Conservation (phyloP, 2,888 invertebrate species). For the Ferrisia virgata region DNA sequence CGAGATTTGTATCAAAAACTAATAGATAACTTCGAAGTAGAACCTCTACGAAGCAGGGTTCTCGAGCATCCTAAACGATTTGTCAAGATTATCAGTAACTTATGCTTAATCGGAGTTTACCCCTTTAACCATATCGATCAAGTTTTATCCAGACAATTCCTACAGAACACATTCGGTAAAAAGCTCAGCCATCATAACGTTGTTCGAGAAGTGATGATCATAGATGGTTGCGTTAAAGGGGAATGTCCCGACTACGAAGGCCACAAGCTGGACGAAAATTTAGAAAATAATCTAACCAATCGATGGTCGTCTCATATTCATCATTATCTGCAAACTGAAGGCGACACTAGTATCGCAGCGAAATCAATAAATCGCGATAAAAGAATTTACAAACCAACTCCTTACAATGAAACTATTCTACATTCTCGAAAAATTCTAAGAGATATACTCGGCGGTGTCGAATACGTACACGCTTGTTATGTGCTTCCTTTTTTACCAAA, state of each 20-base stretch:
- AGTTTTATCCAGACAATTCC: not conserved
- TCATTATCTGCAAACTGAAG: not conserved
- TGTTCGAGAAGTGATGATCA: not conserved
- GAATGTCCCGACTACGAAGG: constrained; percentile 7
- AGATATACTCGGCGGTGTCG: not conserved
- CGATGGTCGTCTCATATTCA: not conserved
- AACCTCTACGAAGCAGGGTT: not conserved
- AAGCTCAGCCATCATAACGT: not conserved
- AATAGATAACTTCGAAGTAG: not conserved
- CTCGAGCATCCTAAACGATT: not conserved
- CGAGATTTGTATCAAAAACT: not conserved
- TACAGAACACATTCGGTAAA: not conserved
- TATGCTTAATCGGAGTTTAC: not conserved
- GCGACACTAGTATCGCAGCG: not conserved
- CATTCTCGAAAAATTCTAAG: not conserved
- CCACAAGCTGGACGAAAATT: not conserved
- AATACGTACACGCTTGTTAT: not conserved
- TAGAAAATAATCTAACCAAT: not conserved
- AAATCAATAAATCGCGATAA: not conserved
- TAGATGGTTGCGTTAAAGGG: not conserved
- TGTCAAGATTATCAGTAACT: not conserved
- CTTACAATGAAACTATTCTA: not conserved
- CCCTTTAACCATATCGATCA: not conserved
- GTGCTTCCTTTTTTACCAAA: not conserved
- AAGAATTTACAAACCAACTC: not conserved